phyloP scores from a whole-genome alignment of 2,888 invertebrate genomes.

The Troides aeacus region DNA sequence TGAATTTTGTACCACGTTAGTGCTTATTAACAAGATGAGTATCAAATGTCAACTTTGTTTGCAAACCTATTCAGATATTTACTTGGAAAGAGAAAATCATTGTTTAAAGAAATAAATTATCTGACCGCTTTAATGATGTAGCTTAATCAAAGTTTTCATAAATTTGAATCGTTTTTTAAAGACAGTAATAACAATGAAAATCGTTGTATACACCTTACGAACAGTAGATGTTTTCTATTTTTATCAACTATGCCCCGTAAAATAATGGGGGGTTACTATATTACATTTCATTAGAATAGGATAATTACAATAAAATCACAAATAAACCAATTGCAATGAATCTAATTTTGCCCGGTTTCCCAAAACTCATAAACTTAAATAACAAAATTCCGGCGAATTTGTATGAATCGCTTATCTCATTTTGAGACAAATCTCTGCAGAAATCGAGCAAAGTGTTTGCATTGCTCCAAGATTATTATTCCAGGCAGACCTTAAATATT shows the following conservation, averaged over 20 bases:
- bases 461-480: conserved; percentile 28
- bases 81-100: neutral
- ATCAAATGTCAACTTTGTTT: neutral
- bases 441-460: conserved; percentile 24
- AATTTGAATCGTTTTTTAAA: neutral
- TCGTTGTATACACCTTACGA: no score
- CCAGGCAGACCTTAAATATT: conserved; percentile 29
- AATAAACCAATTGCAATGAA: neutral
- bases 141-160: no score
- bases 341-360: conserved; percentile 2
- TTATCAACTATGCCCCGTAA: no score
- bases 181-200: neutral
- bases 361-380: conserved; percentile 9
- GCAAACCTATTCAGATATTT: neutral
- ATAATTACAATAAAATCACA: neutral
- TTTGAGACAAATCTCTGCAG: conserved; percentile 25
- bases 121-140: no score
- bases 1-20: neutral
- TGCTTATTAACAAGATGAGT: neutral
- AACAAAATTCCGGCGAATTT: conserved; percentile 18
- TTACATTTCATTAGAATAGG: no score
- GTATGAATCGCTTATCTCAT: conserved; percentile 25
- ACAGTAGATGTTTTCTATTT: no score
- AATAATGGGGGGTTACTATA: no score
- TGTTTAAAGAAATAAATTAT: neutral